Evolutionary conservation across 2,797 vertebrate genomes (phyloP).

Genomic region (Oreortyx pictus): DNA sequence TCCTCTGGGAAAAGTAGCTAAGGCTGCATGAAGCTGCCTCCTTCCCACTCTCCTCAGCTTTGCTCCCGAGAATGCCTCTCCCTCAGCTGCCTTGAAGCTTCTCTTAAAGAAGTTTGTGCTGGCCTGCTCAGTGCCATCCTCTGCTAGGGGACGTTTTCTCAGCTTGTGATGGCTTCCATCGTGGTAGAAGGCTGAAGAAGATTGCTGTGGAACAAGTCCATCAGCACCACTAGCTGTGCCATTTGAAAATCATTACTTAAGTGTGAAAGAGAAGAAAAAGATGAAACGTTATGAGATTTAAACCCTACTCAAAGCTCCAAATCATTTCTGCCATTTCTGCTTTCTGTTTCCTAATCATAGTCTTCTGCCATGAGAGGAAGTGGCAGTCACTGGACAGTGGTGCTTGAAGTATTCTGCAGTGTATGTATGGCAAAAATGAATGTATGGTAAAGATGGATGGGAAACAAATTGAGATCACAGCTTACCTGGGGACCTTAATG

Average conservation of each 20-base stretch:
- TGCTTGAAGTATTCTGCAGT: neutral
- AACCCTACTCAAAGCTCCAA: neutral
- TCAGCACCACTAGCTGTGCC: neutral
- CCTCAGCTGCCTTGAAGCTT: neutral
- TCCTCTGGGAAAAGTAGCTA: constrained; percentile 26
- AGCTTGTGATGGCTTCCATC: constrained; percentile 7
- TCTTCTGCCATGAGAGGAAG: neutral
- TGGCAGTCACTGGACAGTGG: rapidly evolving
- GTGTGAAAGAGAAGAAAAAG: neutral
- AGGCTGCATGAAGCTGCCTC: constrained; percentile 37
- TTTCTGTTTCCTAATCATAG: neutral
- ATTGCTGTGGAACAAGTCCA: neutral
- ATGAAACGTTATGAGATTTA: neutral
- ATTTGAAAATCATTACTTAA: constrained; percentile 2
- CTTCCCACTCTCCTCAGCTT: constrained; percentile 59
- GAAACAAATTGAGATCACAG: neutral
- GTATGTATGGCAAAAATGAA: neutral
- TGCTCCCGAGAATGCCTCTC: neutral
- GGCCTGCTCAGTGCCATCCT: neutral
- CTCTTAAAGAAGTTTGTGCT: constrained; percentile 17
- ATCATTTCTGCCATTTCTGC: neutral
- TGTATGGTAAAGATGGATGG: neutral
- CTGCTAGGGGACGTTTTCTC: constrained; percentile 21
- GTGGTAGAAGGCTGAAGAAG: constrained; percentile 6
- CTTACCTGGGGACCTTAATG: neutral